These are phyloP conservation scores for Netelia fuscicornis DNA, from an alignment of 2,888 invertebrate species.

Conservation along the genomic window DNA sequence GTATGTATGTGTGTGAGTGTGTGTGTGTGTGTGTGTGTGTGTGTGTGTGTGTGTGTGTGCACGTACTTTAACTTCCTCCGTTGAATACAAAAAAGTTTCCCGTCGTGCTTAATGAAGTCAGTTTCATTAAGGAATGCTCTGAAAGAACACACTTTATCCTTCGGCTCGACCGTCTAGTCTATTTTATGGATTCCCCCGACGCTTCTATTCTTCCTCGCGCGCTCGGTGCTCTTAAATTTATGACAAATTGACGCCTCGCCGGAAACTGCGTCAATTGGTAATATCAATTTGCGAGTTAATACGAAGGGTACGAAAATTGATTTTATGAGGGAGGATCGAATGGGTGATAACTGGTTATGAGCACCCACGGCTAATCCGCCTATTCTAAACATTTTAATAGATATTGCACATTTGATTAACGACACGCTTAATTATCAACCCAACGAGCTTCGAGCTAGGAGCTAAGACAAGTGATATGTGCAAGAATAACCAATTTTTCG, in stretches of 20 bases:
- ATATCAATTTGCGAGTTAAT: conserved; percentile 32
- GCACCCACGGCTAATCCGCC: not conserved
- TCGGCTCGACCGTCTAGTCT: no score
- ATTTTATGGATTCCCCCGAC: no score
- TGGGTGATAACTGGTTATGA: conserved; percentile 4
- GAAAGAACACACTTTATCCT: not conserved
- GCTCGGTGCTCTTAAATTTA: not conserved
- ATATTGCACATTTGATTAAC: no score
- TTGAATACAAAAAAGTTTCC: no score
- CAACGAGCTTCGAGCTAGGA: no score
- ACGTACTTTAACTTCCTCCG: no score
- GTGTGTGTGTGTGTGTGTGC: no score
- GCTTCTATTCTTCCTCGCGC: not conserved
- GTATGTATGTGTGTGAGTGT: no score
- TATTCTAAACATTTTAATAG: not conserved
- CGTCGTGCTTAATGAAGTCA: conserved; percentile 4
- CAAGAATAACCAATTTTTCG: no score
- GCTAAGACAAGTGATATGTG: no score
- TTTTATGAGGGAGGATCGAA: not conserved
- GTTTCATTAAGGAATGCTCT: conserved; percentile 24
- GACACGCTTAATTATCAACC: no score
- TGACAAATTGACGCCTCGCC: conserved; percentile 17
- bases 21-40: no score
- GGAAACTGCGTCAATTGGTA: conserved; percentile 20
- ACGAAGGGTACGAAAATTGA: not conserved